Evolutionary conservation across 1,140 invertebrate species (phyloP).

Genomic region (Drosophila serrata): DNA sequence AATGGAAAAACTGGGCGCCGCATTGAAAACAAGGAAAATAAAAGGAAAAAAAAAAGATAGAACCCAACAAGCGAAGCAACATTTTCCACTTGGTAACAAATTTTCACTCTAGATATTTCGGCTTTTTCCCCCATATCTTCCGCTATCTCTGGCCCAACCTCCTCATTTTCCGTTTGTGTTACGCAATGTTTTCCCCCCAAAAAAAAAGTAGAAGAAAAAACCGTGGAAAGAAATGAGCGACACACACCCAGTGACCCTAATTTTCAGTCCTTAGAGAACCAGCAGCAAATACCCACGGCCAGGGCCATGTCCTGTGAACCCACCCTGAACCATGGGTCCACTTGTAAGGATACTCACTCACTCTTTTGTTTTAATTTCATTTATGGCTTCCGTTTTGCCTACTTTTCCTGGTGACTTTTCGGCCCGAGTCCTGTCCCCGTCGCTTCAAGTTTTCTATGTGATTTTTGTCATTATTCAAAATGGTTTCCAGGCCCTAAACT

Average conservation of each 20-base stretch:
- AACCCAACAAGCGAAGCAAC: slow-evolving; percentile 42
- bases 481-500: slow-evolving; percentile 28
- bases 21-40: slow-evolving; percentile 50
- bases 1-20: slow-evolving; percentile 76
- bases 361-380: slow-evolving; percentile 81
- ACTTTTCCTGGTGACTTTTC: slow-evolving; percentile 68
- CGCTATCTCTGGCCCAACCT: slow-evolving; percentile 10
- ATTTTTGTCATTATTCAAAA: slow-evolving; percentile 55
- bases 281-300: slow-evolving; percentile 62
- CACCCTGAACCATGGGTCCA: slow-evolving; percentile 41
- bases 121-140: slow-evolving; percentile 52
- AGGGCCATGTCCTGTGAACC: slow-evolving; percentile 40
- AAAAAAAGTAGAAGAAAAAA: slow-evolving; percentile 3
- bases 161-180: slow-evolving; percentile 41
- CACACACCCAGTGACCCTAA: slow-evolving; percentile 83
- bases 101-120: slow-evolving; percentile 72
- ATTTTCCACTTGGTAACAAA: slow-evolving; percentile 73
- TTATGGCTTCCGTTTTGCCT: slow-evolving; percentile 80
- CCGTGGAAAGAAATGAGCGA: slow-evolving; percentile 21
- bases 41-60: slow-evolving; percentile 6
- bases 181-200: slow-evolving; percentile 57
- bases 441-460: slow-evolving; percentile 43
- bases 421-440: slow-evolving; percentile 32
- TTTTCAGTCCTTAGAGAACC: slow-evolving; percentile 78
- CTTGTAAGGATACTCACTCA: slow-evolving; percentile 18